These are phyloP conservation scores for Sarcophaga caerulescens DNA, from an alignment of 2,888 invertebrate species.

Conservation along the genomic window DNA sequence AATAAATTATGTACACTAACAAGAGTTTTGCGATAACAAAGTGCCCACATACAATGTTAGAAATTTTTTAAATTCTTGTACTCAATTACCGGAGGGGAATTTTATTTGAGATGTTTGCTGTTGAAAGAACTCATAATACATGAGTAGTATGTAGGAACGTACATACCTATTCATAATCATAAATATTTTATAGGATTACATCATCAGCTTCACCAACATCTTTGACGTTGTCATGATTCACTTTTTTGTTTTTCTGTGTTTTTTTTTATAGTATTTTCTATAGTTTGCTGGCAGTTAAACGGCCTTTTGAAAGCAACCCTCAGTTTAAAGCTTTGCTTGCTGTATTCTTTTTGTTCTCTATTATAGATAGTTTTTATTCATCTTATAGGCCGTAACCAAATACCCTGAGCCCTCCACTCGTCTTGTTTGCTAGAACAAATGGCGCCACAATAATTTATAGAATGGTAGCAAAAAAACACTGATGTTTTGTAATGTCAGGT, in stretches of 20 bases:
- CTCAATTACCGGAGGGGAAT: neutral
- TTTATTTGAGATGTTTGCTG: neutral
- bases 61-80: neutral
- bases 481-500: no score
- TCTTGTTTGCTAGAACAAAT: neutral
- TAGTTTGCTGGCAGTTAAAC: neutral
- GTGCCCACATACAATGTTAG: neutral
- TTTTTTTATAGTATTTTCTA: neutral
- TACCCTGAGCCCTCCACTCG: neutral
- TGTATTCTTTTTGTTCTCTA: neutral
- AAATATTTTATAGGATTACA: neutral
- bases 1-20: neutral
- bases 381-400: neutral
- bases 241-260: neutral
- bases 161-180: neutral
- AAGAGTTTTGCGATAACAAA: neutral
- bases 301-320: constrained; percentile 3
- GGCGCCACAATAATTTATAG: neutral
- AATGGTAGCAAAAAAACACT: neutral
- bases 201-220: neutral
- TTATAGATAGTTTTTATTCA: neutral
- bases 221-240: neutral
- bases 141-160: neutral
- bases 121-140: no score
- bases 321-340: neutral